Percentiles rank a stretch among this genome's conserved stretches.
Evolutionary conservation across 35 echinoderm and acorn worm species (phyloP).

Genomic region (Apostichopus parvimensis): DNA sequence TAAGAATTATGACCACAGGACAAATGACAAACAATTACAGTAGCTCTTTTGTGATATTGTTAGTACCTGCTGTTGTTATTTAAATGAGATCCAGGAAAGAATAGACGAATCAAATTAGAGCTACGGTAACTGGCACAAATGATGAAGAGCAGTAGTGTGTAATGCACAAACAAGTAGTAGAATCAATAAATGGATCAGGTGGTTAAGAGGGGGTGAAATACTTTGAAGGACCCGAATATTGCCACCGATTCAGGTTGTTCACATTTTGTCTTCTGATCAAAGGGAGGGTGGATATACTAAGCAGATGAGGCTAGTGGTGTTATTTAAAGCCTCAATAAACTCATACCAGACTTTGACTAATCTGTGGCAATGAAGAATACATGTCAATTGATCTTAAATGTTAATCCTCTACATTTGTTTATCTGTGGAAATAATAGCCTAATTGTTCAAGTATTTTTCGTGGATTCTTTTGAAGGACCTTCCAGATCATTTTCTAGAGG

Average conservation of each 20-base stretch:
- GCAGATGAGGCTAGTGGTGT: too few relatives aligned
- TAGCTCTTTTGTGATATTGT: conserved; percentile 23
- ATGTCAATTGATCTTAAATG: too few relatives aligned
- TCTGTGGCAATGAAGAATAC: too few relatives aligned
- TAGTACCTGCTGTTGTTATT: conserved; percentile 7
- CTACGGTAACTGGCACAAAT: not conserved
- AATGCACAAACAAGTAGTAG: conserved; percentile 27
- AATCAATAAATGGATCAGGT: conserved; percentile 40
- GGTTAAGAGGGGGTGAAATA: not conserved
- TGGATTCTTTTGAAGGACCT: too few relatives aligned
- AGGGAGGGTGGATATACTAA: not conserved
- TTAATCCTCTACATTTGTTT: too few relatives aligned
- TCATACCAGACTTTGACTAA: too few relatives aligned
- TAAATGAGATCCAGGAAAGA: conserved; percentile 1
- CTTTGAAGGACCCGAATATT: conserved; percentile 18
- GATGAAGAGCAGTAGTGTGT: not conserved
- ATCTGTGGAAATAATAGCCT: too few relatives aligned
- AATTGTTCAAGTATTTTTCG: too few relatives aligned
- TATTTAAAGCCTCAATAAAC: too few relatives aligned
- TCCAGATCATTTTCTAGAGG: too few relatives aligned
- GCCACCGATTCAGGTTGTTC: conserved; percentile 1
- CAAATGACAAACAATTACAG: not conserved
- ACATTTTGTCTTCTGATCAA: not conserved
- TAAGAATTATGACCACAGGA: conserved; percentile 3
- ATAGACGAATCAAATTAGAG: not conserved